phyloP scores from a whole-genome alignment of 2,113 vertebrate species.

The Melospiza georgiana region DNA sequence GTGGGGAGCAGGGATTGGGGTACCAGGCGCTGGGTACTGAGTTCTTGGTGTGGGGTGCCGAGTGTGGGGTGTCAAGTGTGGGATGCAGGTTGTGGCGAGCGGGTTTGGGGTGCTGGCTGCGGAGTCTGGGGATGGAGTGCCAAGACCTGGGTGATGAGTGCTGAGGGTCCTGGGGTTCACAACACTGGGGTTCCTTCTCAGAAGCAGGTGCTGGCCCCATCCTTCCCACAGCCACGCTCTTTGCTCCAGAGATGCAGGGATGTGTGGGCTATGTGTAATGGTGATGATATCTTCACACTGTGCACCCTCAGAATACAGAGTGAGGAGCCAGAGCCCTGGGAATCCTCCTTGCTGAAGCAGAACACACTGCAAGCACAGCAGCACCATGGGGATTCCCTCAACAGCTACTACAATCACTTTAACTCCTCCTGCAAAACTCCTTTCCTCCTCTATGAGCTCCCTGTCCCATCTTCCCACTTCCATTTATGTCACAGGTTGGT shows the following conservation, averaged over 20 bases:
- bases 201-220: neutral
- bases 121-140: rapidly evolving
- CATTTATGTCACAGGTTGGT: neutral
- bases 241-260: rapidly evolving
- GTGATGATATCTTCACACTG: too few species aligned
- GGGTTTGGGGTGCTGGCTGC: too few species aligned
- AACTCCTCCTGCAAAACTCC: neutral
- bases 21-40: too few species aligned
- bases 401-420: neutral
- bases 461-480: too few species aligned
- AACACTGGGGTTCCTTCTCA: neutral
- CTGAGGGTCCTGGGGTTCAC: neutral
- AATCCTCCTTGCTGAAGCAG: neutral
- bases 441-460: neutral
- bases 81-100: rapidly evolving
- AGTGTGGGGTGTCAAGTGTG: too few species aligned
- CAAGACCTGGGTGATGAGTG: neutral
- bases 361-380: neutral
- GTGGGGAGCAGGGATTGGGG: rapidly evolving
- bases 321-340: neutral
- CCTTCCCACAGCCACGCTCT: rapidly evolving
- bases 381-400: too few species aligned
- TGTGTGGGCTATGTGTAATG: neutral
- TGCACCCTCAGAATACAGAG: too few species aligned
- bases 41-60: rapidly evolving